Conservation (phyloP, 1,140 invertebrate species). For the Magallana gigas region DNA sequence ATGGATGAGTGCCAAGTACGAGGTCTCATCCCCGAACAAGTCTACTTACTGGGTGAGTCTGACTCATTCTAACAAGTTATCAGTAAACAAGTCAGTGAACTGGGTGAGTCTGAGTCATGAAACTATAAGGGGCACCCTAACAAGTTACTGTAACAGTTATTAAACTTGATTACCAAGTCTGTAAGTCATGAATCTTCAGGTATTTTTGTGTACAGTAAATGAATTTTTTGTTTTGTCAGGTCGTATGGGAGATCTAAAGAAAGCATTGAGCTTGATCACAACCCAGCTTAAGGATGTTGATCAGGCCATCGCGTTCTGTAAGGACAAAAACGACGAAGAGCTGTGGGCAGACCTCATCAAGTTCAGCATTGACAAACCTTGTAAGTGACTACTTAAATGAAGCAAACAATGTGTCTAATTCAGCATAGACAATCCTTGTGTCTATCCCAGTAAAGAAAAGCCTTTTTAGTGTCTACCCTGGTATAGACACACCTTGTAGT, state of each 20-base stretch:
- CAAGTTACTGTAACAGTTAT: too few relatives aligned
- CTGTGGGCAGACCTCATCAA: constrained; percentile 96
- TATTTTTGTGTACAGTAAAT: too few relatives aligned
- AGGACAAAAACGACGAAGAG: constrained; percentile 93
- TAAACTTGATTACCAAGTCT: too few relatives aligned
- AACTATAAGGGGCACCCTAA: neutral
- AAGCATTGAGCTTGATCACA: constrained; percentile 94
- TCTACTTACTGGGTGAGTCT: constrained; percentile 89
- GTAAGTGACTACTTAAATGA: constrained; percentile 78
- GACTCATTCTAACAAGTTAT: neutral
- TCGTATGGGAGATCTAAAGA: constrained; percentile 93
- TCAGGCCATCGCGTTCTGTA: constrained; percentile 97
- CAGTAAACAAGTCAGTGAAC: neutral
- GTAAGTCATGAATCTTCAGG: too few relatives aligned
- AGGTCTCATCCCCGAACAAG: constrained; percentile 92
- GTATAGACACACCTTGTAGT: too few relatives aligned
- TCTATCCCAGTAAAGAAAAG: too few relatives aligned
- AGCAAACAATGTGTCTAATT: too few relatives aligned
- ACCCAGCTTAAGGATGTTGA: constrained; percentile 92
- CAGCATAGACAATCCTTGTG: too few relatives aligned
- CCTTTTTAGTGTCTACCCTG: too few relatives aligned
- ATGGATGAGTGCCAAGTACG: constrained; percentile 91
- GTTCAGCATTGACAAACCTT: constrained; percentile 92
- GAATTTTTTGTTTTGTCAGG: constrained; percentile 78
- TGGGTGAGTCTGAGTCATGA: neutral